A percentile compares a stretch with the other conserved stretches of the same genome.
These are phyloP conservation scores for Antennarius maculatus DNA, from an alignment of 2,797 vertebrate species.

Conservation along the genomic window DNA sequence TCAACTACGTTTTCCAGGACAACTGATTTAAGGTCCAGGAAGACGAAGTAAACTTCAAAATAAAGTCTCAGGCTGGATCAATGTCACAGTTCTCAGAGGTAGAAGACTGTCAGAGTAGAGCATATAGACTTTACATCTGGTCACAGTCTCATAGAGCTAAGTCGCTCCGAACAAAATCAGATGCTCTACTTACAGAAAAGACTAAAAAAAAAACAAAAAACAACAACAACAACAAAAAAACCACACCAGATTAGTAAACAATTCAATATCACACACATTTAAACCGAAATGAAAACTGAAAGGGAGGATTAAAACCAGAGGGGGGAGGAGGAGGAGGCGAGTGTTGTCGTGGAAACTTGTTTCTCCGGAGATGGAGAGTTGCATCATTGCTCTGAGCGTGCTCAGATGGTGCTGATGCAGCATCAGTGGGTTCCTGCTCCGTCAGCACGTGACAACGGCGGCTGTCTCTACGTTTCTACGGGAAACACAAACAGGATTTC, in stretches of 20 bases:
- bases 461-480: conserved; percentile 80
- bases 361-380: conserved; percentile 64
- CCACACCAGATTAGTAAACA: conserved; percentile 29
- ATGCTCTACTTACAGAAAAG: neutral
- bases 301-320: neutral
- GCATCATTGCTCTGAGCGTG: conserved; percentile 48
- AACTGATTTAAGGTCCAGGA: conserved; percentile 18
- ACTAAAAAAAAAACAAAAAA: conserved; percentile 3
- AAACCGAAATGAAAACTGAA: conserved; percentile 22
- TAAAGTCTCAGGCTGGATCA: neutral
- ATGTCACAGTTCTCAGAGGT: conserved; percentile 2
- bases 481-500: conserved; percentile 29
- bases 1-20: conserved; percentile 1
- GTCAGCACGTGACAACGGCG: conserved; percentile 41
- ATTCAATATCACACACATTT: conserved; percentile 35
- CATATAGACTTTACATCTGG: conserved; percentile 1
- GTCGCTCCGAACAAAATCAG: conserved; percentile 8
- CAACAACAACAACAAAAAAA: conserved; percentile 7
- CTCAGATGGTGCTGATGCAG: conserved; percentile 68
- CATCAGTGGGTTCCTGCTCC: conserved; percentile 67
- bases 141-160: conserved; percentile 12
- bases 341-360: conserved; percentile 41
- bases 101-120: neutral
- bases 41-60: conserved; percentile 20
- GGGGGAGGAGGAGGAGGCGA: neutral